These are phyloP conservation scores for Blastobasis adustella DNA, from an alignment of 2,888 invertebrate genomes.

Conservation along the genomic window DNA sequence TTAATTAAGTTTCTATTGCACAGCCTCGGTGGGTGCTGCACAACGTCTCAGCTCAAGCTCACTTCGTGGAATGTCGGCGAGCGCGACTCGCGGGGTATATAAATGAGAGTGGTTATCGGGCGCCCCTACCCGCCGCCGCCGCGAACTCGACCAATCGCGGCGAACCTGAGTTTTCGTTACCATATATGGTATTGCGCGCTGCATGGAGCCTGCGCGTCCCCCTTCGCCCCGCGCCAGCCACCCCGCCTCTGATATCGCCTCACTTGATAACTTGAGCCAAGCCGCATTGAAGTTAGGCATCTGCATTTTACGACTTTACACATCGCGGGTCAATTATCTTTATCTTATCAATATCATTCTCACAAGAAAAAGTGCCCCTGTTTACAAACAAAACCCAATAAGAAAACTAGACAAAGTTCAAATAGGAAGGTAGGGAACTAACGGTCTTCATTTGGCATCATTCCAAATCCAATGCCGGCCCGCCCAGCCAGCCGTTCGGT, in stretches of 20 bases:
- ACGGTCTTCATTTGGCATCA: constrained; percentile 23
- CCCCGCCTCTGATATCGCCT: constrained; percentile 39
- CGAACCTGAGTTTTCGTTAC: constrained; percentile 65
- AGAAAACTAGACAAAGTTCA: constrained; percentile 18
- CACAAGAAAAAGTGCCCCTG: too few species aligned
- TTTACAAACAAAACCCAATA: too few species aligned
- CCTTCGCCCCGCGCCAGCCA: constrained; percentile 32
- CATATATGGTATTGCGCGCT: constrained; percentile 72
- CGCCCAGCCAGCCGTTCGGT: too few species aligned
- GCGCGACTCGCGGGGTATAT: constrained; percentile 70
- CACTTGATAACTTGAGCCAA: constrained; percentile 5
- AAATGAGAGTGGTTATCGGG: constrained; percentile 71
- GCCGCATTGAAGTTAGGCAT: constrained; percentile 31
- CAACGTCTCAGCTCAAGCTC: constrained; percentile 67
- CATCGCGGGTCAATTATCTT: too few species aligned
- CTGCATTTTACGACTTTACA: too few species aligned
- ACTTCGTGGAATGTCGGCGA: constrained; percentile 70
- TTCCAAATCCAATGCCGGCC: constrained; percentile 19
- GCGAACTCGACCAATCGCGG: constrained; percentile 77
- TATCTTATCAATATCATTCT: too few species aligned
- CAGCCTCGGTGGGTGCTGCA: constrained; percentile 67
- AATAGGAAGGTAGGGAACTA: neutral
- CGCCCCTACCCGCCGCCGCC: constrained; percentile 69
- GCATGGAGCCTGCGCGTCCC: constrained; percentile 72
- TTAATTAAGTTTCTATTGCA: constrained; percentile 63